Percentiles rank a stretch among this genome's conserved stretches.
These are phyloP conservation scores for Scaptomyza montana DNA, from an alignment of 1,140 invertebrate species.

Conservation along the genomic window DNA sequence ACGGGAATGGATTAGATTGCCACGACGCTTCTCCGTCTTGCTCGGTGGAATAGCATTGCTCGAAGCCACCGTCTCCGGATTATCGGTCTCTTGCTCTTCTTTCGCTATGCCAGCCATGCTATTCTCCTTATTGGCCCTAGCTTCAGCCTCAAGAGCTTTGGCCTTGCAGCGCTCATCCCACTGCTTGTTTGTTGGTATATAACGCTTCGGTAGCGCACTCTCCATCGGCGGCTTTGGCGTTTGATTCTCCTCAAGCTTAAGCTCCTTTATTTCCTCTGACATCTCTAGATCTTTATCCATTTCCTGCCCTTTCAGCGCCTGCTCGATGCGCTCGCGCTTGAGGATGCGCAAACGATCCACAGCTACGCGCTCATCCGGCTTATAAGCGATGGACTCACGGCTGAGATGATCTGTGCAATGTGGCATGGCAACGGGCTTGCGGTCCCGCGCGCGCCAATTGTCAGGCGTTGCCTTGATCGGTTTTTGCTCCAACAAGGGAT, in stretches of 20 bases:
- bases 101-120: not conserved
- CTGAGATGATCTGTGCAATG: constrained; percentile 37
- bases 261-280: not conserved
- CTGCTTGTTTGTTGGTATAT: constrained; percentile 63
- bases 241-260: no score
- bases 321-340: constrained; percentile 58
- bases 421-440: constrained; percentile 50
- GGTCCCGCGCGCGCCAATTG: constrained; percentile 51
- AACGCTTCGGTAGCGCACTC: constrained; percentile 23
- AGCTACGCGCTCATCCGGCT: constrained; percentile 35
- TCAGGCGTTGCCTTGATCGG: not conserved
- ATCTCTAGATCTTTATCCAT: not conserved
- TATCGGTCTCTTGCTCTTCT: no score
- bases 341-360: constrained; percentile 25
- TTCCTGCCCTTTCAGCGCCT: not conserved
- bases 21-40: constrained; percentile 32
- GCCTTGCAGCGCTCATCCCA: constrained; percentile 63
- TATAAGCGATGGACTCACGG: constrained; percentile 35
- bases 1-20: constrained; percentile 44
- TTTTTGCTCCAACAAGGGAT: not conserved
- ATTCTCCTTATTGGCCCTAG: constrained; percentile 36
- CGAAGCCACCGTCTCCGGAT: no score
- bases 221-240: not conserved
- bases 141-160: not conserved
- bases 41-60: not conserved